Evolutionary conservation across 2,797 vertebrate species (phyloP), one percentile per base, ranked within the genome.

Genomic region (Sebastes jordani): DNA sequence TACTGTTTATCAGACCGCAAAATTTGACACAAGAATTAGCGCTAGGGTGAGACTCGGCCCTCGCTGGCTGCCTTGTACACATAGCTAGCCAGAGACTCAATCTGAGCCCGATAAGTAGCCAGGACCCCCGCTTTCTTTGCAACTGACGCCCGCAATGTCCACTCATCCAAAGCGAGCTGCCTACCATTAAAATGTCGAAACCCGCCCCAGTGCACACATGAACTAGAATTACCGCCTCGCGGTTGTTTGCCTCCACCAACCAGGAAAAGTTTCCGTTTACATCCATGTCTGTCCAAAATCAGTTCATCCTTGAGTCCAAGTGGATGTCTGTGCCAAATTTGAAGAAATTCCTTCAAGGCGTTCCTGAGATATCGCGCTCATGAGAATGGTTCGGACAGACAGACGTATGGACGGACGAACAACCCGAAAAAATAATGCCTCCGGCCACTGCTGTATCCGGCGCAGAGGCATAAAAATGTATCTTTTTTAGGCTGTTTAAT

Each of bases 11-110:
- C 16, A 1, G 2, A 20, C 18, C 46, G 7, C 18, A 49, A 49
- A 49, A 46, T 46, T 18, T 49, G 46, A 49, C 16, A 4, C 7
- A 49, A 46, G 42, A 46, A 20, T 49, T 2, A 49, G 18, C 7
- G 98, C 98, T 94, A 99, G 90, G 23, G 97, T 99, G 98, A 95
- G 94, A 99, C 98, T 78, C 97, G 95, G 22, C 98, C 98, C 91
- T 99, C 98, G 90, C 97, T 97, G 88, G 98, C 98, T 46, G 98
- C 98, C 91, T 98, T 98, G 94, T 97, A 98, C 61, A 99, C 98
- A 87, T 97, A 97, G 18, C 97, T 97, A 36, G 97, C 97, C 96
- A 99, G 91, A 79, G 98, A 97, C 93, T 99, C 98, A 97, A 99
- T 98, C n/a, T 95, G 95, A 84, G 93, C 93, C 93, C 83, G 81